These are phyloP conservation scores for Aplysia californica DNA, from an alignment of 1,140 invertebrate genomes.

Conservation along the genomic window DNA sequence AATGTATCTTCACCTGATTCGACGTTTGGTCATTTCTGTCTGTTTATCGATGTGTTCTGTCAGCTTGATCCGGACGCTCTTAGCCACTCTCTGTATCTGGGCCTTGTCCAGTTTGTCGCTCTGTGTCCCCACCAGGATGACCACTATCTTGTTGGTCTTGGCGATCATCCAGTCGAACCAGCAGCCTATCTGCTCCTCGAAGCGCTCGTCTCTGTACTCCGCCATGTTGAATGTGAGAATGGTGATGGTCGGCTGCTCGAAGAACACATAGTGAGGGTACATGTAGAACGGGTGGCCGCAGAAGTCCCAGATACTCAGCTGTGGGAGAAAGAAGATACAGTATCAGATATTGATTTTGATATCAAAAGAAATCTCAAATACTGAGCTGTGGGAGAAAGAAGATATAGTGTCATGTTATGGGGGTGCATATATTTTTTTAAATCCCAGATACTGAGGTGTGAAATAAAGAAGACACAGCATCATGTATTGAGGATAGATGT, in stretches of 20 bases:
- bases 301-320: conserved; percentile 62
- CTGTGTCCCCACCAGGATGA: conserved; percentile 60
- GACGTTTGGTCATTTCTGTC: conserved; percentile 43
- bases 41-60: conserved; percentile 34
- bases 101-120: conserved; percentile 45
- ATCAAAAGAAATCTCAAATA: too few species aligned
- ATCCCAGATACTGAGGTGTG: too few species aligned
- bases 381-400: conserved; percentile 34
- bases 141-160: conserved; percentile 57
- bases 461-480: too few species aligned
- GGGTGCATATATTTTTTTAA: too few species aligned
- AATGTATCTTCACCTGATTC: too few species aligned
- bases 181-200: conserved; percentile 53
- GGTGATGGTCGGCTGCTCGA: conserved; percentile 57
- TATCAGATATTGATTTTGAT: too few species aligned
- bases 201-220: conserved; percentile 48
- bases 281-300: conserved; percentile 59
- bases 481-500: too few species aligned
- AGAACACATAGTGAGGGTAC: conserved; percentile 59
- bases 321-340: background rate
- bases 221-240: conserved; percentile 62
- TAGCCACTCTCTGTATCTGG: conserved; percentile 42
- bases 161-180: conserved; percentile 66
- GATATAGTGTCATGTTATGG: too few species aligned
- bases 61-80: conserved; percentile 40